These are phyloP conservation scores for Drosophila parthenogenetica DNA, from an alignment of 2,888 invertebrate genomes.

Conservation along the genomic window DNA sequence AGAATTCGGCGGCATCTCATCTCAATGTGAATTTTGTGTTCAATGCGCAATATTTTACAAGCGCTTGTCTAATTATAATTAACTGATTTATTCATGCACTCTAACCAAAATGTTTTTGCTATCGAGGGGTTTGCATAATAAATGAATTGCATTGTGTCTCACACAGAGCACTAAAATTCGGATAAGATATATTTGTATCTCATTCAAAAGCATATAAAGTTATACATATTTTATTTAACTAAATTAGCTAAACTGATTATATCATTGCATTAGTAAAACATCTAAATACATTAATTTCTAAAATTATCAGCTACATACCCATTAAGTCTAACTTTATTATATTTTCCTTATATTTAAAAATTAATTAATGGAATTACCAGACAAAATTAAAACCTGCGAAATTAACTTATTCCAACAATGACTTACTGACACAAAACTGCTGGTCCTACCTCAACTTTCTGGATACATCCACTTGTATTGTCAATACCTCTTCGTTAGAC, in stretches of 20 bases:
- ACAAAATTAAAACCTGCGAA: background rate
- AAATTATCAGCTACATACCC: no score
- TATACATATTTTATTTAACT: no score
- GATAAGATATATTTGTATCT: background rate
- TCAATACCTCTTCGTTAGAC: conserved; percentile 5
- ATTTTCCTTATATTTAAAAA: background rate
- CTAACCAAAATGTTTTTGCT: conserved; percentile 40
- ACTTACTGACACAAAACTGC: background rate
- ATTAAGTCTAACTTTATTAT: no score
- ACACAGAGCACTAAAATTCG: background rate
- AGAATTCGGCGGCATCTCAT: conserved; percentile 40
- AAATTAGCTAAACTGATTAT: no score
- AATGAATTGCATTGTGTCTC: background rate
- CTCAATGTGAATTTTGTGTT: conserved; percentile 60
- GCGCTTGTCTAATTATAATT: conserved; percentile 72
- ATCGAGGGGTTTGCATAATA: conserved; percentile 23
- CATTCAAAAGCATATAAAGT: background rate
- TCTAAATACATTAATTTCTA: no score
- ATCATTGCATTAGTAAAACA: no score
- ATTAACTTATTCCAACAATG: no score
- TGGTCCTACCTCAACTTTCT: conserved; percentile 19
- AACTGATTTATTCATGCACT: conserved; percentile 61
- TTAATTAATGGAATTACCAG: background rate
- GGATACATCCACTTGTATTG: conserved; percentile 12
- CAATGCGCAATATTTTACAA: conserved; percentile 66